Evolutionary conservation across 2,797 vertebrate species (phyloP).

Genomic region (Macrochelys suwanniensis): DNA sequence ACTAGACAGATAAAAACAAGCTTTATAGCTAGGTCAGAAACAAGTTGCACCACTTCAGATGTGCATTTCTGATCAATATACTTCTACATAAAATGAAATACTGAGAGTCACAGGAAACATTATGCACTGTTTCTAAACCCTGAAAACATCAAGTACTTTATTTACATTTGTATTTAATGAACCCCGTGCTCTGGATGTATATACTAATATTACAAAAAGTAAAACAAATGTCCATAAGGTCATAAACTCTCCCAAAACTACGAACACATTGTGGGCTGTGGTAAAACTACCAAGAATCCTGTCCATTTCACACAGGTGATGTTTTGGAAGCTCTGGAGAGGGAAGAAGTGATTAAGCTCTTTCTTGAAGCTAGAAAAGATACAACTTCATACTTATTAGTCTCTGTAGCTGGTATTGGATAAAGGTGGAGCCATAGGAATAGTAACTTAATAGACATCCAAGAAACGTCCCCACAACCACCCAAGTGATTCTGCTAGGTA

Average conservation of each 20-base stretch:
- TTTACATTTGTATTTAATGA: neutral
- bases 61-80: neutral
- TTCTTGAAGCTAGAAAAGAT: neutral
- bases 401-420: neutral
- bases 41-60: neutral
- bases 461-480: neutral
- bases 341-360: neutral
- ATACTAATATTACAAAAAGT: neutral
- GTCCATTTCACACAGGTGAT: neutral
- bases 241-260: neutral
- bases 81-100: neutral
- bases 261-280: neutral
- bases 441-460: neutral
- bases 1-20: neutral
- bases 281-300: neutral
- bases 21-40: conserved; percentile 1
- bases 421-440: neutral
- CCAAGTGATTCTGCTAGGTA: neutral
- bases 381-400: neutral
- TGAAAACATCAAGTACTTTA: neutral
- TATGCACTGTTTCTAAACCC: neutral
- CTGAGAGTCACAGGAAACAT: neutral
- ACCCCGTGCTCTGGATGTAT: neutral
- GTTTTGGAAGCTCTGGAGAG: fast-evolving
- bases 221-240: neutral